Base-by-base conservation (phyloP, 1,140 invertebrate species). In the Adoxophyes honmai region DNA sequence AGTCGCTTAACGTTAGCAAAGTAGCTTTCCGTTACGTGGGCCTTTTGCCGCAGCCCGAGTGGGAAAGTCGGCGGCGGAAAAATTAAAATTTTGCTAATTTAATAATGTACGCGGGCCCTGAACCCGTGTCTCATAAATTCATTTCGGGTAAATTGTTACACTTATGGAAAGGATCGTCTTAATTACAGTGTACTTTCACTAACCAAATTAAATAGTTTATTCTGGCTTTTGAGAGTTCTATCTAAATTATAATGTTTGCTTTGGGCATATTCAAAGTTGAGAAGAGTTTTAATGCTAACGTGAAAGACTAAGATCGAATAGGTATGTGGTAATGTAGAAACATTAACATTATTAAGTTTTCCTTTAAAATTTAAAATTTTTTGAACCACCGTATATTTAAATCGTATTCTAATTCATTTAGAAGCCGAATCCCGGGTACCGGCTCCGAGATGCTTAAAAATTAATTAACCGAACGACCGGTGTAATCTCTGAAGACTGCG, bases 391-490 rank as follows among this genome's bases (percentile, higher is more conserved):
- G 70, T 74, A 80, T 78, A 87, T 84, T 76, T 76, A 84, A 82
- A 82, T 83, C 71, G 70, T 61, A 78, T 69, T 73, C 66, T 64
- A 78, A 82, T 80, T 81, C 72, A 73, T 68, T 78, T 64, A 66
- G 73, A 79, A 82, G 70, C 78, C 73, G 69, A 74, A 76, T 48
- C 10, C 10, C 39, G 39, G 70, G 66, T 68, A 71, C 68, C 68
- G 63, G 64, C 70, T 74, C 70, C 67, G 71, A 75, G 73, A 81
- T 74, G 68, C 73, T 90, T 88, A 88, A 90, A 89, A 89, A 90
- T 89, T 90, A 89, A 90, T 90, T 89, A 89, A 76, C 77, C 81
- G 80, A 85, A 89, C 81, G 80, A 89, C 86, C 83, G 83, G 79
- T 81, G 84, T 89, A 89, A 88, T 88, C 84, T 83, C 70, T 73